Percentiles rank a stretch among this genome's conserved stretches.
Conservation (phyloP, 2,888 invertebrate species). For the Icerya purchasi region DNA sequence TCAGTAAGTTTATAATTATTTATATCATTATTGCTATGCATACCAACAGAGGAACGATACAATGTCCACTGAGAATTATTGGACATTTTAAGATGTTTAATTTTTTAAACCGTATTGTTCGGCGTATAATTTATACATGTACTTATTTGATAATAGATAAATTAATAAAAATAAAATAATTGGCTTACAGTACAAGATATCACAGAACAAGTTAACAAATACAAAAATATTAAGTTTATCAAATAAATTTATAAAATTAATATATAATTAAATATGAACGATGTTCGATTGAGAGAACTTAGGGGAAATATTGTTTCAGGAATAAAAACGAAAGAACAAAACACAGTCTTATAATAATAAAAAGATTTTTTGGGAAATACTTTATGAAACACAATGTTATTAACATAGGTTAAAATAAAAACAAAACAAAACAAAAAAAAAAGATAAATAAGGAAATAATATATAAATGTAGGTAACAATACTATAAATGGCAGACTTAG, state of each 20-base stretch:
- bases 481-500: conserved; percentile 14
- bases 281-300: neutral
- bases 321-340: neutral
- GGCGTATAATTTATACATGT: too few relatives aligned
- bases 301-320: too few relatives aligned
- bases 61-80: conserved; percentile 67
- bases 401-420: conserved; percentile 8
- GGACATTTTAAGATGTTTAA: conserved; percentile 33
- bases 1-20: too few relatives aligned
- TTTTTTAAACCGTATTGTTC: too few relatives aligned
- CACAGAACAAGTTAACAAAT: neutral
- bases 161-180: too few relatives aligned
- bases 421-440: conserved; percentile 7
- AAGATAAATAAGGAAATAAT: conserved; percentile 8
- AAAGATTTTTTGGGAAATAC: conserved; percentile 1
- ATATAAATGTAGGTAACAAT: conserved; percentile 13
- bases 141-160: too few relatives aligned
- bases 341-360: conserved; percentile 1
- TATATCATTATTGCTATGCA: neutral
- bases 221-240: neutral
- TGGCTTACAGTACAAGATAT: neutral
- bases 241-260: neutral
- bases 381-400: conserved; percentile 12
- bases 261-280: neutral
- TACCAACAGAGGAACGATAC: neutral